Base-by-base conservation (phyloP, 2,797 vertebrate genomes). In the Urosaurus nigricauda region DNA sequence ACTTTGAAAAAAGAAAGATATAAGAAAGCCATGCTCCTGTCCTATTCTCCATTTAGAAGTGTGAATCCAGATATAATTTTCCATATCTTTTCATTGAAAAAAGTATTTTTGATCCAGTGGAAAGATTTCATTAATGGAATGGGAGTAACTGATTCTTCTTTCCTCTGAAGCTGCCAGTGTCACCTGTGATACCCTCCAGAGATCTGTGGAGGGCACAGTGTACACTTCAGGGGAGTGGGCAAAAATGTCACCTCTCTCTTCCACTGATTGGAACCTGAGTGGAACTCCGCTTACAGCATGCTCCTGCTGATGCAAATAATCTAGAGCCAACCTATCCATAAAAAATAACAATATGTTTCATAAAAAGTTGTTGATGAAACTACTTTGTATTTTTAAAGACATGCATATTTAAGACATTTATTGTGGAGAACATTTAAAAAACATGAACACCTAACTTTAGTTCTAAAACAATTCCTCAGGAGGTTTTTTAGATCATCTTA, bases 401-500 rank as follows among this genome's bases (percentile, higher is more conserved):
- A 77, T 77, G 4, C 11, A 29, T 87, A 71, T 19, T 87, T 32
- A 87, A 80, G 51, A 56, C 16, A 47, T 63, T 47, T 74, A 84
- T 24, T 71, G 17, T n/a, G 26, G 5, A 78, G 60, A 79, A n/a
- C 29, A 35, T 40, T 68, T 53, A 0, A 47, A 70, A 21, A 77
- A 58, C 40, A 5, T 32, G 73, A 29, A 40, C 8, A 60, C 0
- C 2, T 37, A 65, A 65, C n/a, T 37, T 37, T 47, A 40, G 85
- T 14, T 43, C 29, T 11, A 32, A 85, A 73, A 3, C 2, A 26
- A 37, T 79, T 85, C n/a, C 37, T 75, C 37, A 75, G 70, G 37
- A 85, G 37, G 16, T 16, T 5, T 43, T 81, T 71, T 75, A 65
- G 86, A 92, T 63, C 93, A 91, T 90, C 84, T 83, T 86, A 94